phyloP scores from a whole-genome alignment of 1,140 invertebrate genomes.

The Bombus affinis region DNA sequence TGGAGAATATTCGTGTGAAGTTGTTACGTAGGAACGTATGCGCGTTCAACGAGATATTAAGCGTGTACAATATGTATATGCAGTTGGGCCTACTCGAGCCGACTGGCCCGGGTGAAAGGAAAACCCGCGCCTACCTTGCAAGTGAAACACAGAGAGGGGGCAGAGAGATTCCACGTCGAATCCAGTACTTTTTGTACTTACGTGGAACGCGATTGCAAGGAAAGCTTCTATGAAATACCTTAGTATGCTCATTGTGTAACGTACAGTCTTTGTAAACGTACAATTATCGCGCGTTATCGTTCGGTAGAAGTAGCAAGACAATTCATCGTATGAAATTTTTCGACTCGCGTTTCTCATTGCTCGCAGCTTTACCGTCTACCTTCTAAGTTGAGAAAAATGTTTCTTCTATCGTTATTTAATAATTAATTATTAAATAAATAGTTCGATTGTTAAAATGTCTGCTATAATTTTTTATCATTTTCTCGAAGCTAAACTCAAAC shows the following conservation, averaged over 20 bases:
- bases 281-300: slow-evolving; percentile 20
- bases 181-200: slow-evolving; percentile 13
- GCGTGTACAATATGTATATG: slow-evolving; percentile 68
- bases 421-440: too few species aligned
- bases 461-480: too few species aligned
- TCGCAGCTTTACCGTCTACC: background rate
- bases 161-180: slow-evolving; percentile 54
- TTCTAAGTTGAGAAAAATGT: background rate
- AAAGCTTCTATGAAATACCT: slow-evolving; percentile 46
- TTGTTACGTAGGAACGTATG: background rate
- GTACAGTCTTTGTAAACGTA: background rate
- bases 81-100: slow-evolving; percentile 61
- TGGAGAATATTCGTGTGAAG: background rate
- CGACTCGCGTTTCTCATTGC: background rate
- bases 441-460: background rate
- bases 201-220: slow-evolving; percentile 13
- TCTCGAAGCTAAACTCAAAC: background rate
- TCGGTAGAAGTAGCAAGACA: background rate
- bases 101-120: slow-evolving; percentile 79
- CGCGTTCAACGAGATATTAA: slow-evolving; percentile 71
- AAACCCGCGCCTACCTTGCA: slow-evolving; percentile 70
- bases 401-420: too few species aligned
- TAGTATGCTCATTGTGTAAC: background rate
- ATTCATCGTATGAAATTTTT: background rate
- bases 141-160: slow-evolving; percentile 37